A percentile compares a stretch with the other conserved stretches of the same genome.
These are phyloP conservation scores for Steinernema khuongi DNA, from an alignment of 1,140 invertebrate species.

Conservation along the genomic window DNA sequence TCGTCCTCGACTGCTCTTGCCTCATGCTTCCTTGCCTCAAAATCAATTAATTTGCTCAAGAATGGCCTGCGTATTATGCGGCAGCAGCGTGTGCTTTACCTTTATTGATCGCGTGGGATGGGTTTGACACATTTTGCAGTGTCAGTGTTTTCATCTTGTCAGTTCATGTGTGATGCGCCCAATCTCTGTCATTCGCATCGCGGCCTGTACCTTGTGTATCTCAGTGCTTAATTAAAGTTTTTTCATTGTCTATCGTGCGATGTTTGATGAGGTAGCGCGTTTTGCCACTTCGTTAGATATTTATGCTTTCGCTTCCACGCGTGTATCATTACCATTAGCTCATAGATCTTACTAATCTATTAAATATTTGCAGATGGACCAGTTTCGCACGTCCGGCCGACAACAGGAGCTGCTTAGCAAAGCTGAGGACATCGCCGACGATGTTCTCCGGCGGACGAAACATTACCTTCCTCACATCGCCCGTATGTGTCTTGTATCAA, in stretches of 20 bases:
- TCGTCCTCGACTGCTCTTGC: background rate
- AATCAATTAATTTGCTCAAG: too few species aligned
- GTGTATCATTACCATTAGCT: background rate
- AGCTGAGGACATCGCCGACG: conserved; percentile 87
- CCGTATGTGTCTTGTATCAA: conserved; percentile 91
- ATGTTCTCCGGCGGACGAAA: conserved; percentile 69
- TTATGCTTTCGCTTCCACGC: background rate
- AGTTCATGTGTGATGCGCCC: too few species aligned
- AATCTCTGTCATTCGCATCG: too few species aligned
- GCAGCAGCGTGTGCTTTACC: too few species aligned
- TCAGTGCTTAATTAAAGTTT: background rate
- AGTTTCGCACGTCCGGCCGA: conserved; percentile 34
- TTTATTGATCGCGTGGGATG: too few species aligned
- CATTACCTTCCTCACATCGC: conserved; percentile 88
- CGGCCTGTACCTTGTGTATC: background rate
- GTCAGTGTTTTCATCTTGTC: too few species aligned
- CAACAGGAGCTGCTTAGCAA: conserved; percentile 78
- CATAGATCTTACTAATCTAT: background rate
- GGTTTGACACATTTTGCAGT: too few species aligned
- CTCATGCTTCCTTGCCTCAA: too few species aligned
- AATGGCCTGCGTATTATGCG: too few species aligned
- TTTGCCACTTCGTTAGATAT: background rate
- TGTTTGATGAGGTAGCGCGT: background rate
- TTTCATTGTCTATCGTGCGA: background rate
- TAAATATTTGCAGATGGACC: conserved; percentile 37